These are phyloP conservation scores for Synergus laeviventris DNA, from an alignment of 2,888 invertebrate species.

Conservation along the genomic window DNA sequence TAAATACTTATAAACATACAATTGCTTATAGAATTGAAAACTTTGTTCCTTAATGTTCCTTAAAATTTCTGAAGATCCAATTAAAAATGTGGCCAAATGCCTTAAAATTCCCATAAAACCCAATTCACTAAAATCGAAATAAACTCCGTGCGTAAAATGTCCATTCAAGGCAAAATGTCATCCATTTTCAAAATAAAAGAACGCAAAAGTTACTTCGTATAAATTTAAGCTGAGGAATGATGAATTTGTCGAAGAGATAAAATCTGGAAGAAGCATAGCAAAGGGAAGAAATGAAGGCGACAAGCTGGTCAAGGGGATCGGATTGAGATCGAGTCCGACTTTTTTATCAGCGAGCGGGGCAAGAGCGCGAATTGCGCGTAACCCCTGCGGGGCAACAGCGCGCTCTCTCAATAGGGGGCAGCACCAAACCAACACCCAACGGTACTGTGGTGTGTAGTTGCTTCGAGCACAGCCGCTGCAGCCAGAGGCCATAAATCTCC, in stretches of 20 bases:
- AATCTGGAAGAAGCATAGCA: slow-evolving; percentile 4
- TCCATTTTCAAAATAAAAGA: no score
- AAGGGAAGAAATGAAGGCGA: not conserved
- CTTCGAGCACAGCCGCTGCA: slow-evolving; percentile 73
- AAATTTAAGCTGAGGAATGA: not conserved
- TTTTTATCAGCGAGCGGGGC: slow-evolving; percentile 70
- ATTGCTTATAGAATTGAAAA: no score
- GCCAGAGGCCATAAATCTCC: slow-evolving; percentile 75
- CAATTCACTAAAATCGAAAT: no score
- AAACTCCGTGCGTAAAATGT: no score
- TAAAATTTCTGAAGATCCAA: no score
- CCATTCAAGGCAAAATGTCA: no score
- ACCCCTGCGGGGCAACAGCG: slow-evolving; percentile 75
- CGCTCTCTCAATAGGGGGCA: slow-evolving; percentile 74
- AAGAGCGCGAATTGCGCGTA: slow-evolving; percentile 75
- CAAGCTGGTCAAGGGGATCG: slow-evolving; percentile 47
- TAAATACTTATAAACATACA: no score
- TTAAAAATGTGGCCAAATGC: no score
- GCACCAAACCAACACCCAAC: slow-evolving; percentile 59
- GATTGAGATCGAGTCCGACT: slow-evolving; percentile 73
- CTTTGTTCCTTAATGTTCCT: no score
- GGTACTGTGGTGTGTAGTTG: slow-evolving; percentile 70
- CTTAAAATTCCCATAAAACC: no score
- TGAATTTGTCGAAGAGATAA: slow-evolving; percentile 36
- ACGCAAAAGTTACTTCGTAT: not conserved